A percentile compares a stretch with the other conserved stretches of the same genome.
Conservation (phyloP, 2,888 invertebrate genomes). For the Brachyopa scutellaris region DNA sequence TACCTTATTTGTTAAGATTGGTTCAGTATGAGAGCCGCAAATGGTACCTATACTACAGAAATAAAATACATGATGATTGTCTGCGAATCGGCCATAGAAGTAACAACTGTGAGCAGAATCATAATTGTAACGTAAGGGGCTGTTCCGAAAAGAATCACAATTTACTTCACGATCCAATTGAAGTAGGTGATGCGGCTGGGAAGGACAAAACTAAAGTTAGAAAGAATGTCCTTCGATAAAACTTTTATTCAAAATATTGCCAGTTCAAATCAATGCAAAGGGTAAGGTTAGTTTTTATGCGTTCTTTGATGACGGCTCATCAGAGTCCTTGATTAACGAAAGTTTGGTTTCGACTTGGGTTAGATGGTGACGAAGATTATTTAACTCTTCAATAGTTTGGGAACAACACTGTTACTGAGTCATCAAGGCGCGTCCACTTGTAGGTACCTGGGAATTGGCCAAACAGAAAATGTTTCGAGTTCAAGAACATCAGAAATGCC, state of each 20-base stretch:
- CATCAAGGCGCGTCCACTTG: no score
- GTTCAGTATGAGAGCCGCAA: no score
- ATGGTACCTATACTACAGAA: no score
- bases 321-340: slow-evolving; percentile 1
- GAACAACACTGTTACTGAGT: slow-evolving; percentile 42
- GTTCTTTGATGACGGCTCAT: slow-evolving; percentile 27
- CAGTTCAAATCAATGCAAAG: slow-evolving; percentile 45
- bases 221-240: neutral
- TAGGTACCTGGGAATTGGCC: slow-evolving; percentile 42
- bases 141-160: slow-evolving; percentile 13
- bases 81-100: slow-evolving; percentile 15
- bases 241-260: slow-evolving; percentile 46
- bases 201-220: neutral
- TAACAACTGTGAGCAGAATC: slow-evolving; percentile 2
- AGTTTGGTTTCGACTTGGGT: neutral
- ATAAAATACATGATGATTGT: no score
- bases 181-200: neutral
- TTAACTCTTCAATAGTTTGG: slow-evolving; percentile 64
- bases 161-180: neutral
- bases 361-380: neutral
- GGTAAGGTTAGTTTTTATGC: slow-evolving; percentile 22
- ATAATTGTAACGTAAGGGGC: neutral
- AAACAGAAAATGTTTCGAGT: slow-evolving; percentile 13
- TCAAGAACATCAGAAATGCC: slow-evolving; percentile 49
- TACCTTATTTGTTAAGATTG: no score